Conservation (phyloP, 2,888 invertebrate species). For the Strigamia crassipes region DNA sequence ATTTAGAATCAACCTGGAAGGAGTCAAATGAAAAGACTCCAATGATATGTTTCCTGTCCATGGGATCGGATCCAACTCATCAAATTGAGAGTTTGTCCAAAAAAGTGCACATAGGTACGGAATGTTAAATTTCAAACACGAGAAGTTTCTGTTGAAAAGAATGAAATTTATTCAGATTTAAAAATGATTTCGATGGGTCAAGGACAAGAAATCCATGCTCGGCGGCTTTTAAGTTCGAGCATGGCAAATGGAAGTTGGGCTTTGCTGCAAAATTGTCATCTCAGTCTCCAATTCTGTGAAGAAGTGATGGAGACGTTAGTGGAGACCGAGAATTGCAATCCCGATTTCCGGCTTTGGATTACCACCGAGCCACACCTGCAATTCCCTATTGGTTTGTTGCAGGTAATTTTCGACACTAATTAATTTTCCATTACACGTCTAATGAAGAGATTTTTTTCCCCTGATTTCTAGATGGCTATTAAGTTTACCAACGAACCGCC, state of each 20-base stretch:
- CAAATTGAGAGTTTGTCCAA: constrained; percentile 88
- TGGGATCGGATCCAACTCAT: constrained; percentile 95
- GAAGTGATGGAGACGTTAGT: constrained; percentile 88
- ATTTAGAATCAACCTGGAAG: constrained; percentile 84
- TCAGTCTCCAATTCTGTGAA: constrained; percentile 91
- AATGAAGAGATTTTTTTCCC: neutral
- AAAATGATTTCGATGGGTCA: constrained; percentile 96
- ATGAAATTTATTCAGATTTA: constrained; percentile 54
- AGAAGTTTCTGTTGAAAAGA: neutral
- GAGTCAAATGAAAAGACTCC: constrained; percentile 89
- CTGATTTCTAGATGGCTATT: constrained; percentile 82
- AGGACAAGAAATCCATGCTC: constrained; percentile 88
- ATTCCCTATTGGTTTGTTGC: constrained; percentile 82
- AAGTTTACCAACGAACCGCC: constrained; percentile 98
- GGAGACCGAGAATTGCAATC: constrained; percentile 80
- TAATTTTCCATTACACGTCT: neutral
- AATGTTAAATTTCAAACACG: neutral
- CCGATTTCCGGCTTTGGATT: constrained; percentile 86
- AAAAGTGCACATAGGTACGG: constrained; percentile 75
- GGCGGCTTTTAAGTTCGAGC: constrained; percentile 78
- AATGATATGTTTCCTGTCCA: constrained; percentile 88
- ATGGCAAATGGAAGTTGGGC: constrained; percentile 88
- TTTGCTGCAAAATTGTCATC: constrained; percentile 90
- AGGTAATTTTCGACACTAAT: constrained; percentile 56
- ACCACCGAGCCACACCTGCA: constrained; percentile 92